Base-by-base conservation (phyloP, 1,140 invertebrate species). In the Neocloeon triangulifer region DNA sequence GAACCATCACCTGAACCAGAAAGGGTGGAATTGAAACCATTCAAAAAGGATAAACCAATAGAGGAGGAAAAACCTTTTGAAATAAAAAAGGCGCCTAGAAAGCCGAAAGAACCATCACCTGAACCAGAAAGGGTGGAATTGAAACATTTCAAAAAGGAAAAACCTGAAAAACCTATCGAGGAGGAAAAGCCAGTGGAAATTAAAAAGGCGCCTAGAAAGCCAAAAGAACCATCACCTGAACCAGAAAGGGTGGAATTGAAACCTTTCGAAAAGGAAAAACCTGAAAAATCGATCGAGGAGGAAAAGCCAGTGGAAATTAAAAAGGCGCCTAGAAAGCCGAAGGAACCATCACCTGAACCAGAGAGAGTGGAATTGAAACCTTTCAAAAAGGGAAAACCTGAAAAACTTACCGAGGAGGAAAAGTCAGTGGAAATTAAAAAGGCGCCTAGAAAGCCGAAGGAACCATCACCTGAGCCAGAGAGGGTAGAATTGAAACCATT, bases 111-210 rank as follows among this genome's bases (percentile, higher is more conserved):
- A n/a, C n/a, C 34, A 19, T 32, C 39, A 25, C 48, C 49, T 4
- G 46, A 49, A 26, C 48, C 48, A 5, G 53, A 60, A 37, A 49
- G 55, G 30, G 46, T 51, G 36, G 44, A 44, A 6, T 42, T 64
- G 4, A 58, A 59, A 37, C 50, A 52, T 1, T 22, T 39, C 4
- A 49, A 48, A 5, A 48, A 45, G 33, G 42, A 46, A 8, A 46
- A 33, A 23, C 22, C 33, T n/a, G 7, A 37, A 46, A 31, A n/a
- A n/a, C n/a, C n/a, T n/a, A n/a, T n/a, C n/a, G 41, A 47, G 39
- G 45, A 19, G 46, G 47, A 22, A 27, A 38, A 27, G 5, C n/a
- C n/a, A n/a, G n/a, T n/a, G n/a, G n/a, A n/a, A n/a, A n/a, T n/a
- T n/a, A n/a, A n/a, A n/a, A n/a, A n/a, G n/a, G n/a, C n/a, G n/a